Evolutionary conservation across 2,797 vertebrate genomes (phyloP), one percentile per base, ranked within the genome.

Genomic region (Parauchenoglanis ngamensis): DNA sequence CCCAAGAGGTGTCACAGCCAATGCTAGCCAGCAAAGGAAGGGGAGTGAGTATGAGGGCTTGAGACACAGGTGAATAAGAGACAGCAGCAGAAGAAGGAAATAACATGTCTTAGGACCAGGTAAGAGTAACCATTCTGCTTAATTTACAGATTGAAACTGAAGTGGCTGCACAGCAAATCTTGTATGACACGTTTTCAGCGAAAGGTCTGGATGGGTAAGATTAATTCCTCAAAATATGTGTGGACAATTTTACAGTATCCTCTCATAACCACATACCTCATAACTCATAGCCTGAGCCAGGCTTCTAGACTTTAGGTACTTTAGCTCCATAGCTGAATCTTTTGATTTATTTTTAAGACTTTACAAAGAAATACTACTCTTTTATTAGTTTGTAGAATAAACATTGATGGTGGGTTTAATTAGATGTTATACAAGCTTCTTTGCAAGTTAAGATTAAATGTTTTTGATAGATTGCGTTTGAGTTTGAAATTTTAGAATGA

Each of bases 121-220:
- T 98, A 97, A 99, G 97, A 98, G 97, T 98, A 97, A 98, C 96
- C 94, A 93, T 95, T 97, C 96, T 98, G 96, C 97, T 98, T 99
- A 95, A 98, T 98, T 99, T 98, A 95, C 98, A 99, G 98, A 98
- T 98, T 95, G 96, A 97, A 87, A 97, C 97, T 96, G 97, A 97
- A 95, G 95, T 94, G 93, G 93, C 87, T 86, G 87, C 44, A 96
- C 94, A 93, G 96, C 97, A 96, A 97, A 95, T 97, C 97, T 97
- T 96, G 97, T 96, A 96, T 96, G 96, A 97, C 95, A 95, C 95
- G 95, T 96, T 97, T 96, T 96, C 94, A 95, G 93, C 96, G 96
- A 96, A 96, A 95, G 95, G 96, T 96, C 97, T 98, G 97, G 96
- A 97, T 97, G 96, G 98, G 97, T 99, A 98, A 99, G 97, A 95